phyloP scores from a whole-genome alignment of 2,113 vertebrate genomes.

The Andinoacara biseriatus region DNA sequence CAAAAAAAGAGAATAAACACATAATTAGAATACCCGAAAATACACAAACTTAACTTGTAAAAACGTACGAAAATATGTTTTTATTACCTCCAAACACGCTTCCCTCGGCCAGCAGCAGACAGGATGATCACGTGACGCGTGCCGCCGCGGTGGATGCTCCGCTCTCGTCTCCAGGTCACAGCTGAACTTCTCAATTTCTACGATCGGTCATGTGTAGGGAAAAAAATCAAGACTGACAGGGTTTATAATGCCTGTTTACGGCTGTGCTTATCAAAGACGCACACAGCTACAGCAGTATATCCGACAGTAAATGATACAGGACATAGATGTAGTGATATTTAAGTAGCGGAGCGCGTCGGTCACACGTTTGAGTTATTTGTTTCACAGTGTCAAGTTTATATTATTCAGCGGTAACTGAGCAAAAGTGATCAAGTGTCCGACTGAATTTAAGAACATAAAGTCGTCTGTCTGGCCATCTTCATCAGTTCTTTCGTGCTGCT shows the following conservation, averaged over 20 bases:
- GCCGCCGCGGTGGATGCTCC: slow-evolving; percentile 63
- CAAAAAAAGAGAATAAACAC: background rate
- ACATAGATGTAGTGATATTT: background rate
- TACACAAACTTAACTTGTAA: background rate
- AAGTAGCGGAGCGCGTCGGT: background rate
- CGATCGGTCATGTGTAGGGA: background rate
- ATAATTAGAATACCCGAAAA: background rate
- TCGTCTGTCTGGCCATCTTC: background rate
- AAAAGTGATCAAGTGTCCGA: background rate
- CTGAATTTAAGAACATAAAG: background rate
- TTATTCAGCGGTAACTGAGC: background rate
- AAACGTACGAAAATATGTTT: slow-evolving; percentile 50
- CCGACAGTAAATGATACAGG: background rate
- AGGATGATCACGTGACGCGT: slow-evolving; percentile 81
- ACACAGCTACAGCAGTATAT: background rate
- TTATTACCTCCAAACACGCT: slow-evolving; percentile 85
- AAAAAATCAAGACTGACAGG: background rate
- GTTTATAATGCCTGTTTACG: background rate
- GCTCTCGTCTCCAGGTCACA: slow-evolving; percentile 23
- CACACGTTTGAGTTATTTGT: background rate
- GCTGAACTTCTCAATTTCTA: background rate
- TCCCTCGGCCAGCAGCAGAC: slow-evolving; percentile 81
- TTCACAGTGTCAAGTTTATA: background rate
- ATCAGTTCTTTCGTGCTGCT: background rate
- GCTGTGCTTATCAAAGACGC: background rate